Conservation (phyloP, 2,113 vertebrate genomes). For the Catharus fuscescens region DNA sequence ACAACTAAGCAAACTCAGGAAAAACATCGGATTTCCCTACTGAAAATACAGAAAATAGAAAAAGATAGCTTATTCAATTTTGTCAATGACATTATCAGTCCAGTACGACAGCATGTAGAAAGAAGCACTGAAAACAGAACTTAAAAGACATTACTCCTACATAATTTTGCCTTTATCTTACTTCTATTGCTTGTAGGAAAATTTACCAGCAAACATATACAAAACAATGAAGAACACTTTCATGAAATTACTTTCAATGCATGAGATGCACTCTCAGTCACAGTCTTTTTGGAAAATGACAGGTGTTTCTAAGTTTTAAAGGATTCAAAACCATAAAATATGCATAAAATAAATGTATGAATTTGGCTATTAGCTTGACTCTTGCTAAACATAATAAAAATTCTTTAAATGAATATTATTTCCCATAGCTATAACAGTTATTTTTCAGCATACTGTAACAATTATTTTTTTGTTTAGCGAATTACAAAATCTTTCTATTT, state of each 20-base stretch:
- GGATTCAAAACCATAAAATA: neutral
- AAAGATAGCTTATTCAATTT: neutral
- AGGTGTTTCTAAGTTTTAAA: neutral
- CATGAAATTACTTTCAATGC: neutral
- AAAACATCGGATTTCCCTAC: neutral
- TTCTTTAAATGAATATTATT: neutral
- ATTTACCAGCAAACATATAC: neutral
- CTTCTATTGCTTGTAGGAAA: neutral
- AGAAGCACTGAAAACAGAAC: neutral
- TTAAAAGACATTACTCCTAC: neutral
- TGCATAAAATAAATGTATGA: neutral
- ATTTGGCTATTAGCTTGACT: neutral
- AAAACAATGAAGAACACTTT: neutral
- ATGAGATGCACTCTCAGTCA: accelerated
- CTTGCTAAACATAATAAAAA: neutral
- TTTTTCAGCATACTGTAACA: neutral
- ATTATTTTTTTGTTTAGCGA: neutral
- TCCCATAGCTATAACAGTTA: neutral
- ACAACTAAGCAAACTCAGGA: neutral
- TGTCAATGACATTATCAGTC: neutral
- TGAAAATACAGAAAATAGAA: neutral
- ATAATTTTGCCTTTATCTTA: neutral
- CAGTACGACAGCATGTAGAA: neutral
- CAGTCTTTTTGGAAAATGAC: neutral
- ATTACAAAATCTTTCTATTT: neutral